These are phyloP conservation scores for Ammodytes marinus DNA, from an alignment of 2,113 vertebrate species.

Conservation along the genomic window DNA sequence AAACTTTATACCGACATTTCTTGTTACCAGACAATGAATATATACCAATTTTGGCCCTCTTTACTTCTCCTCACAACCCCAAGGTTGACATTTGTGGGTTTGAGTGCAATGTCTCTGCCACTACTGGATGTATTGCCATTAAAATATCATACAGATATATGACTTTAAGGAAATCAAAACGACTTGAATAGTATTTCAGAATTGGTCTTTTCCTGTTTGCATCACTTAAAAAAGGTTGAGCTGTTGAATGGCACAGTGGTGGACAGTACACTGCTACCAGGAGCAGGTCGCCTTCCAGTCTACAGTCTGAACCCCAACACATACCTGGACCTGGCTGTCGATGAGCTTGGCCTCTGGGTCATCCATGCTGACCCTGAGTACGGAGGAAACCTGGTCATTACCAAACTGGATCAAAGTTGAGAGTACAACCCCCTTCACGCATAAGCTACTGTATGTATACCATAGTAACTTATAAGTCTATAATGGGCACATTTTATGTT, in stretches of 20 bases:
- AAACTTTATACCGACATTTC: too few relatives aligned
- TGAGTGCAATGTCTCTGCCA: not conserved
- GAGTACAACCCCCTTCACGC: not conserved
- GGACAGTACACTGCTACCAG: conserved; percentile 88
- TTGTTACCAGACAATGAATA: not conserved
- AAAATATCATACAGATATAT: too few relatives aligned
- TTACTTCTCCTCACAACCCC: not conserved
- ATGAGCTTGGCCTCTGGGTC: conserved; percentile 95
- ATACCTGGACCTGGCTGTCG: conserved; percentile 91
- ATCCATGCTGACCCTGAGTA: conserved; percentile 90
- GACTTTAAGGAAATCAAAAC: not conserved
- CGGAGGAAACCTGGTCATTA: conserved; percentile 89
- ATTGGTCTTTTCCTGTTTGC: not conserved
- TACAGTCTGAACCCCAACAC: conserved; percentile 90
- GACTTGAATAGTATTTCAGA: not conserved
- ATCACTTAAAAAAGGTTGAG: conserved; percentile 75
- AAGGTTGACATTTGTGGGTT: not conserved
- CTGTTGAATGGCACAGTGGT: conserved; percentile 84
- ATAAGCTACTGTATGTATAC: not conserved
- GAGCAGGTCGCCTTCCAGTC: conserved; percentile 86
- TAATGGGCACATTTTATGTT: not conserved
- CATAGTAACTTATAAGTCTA: not conserved
- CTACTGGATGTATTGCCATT: not conserved
- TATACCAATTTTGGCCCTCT: too few relatives aligned
- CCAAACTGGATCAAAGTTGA: conserved; percentile 88